Evolutionary conservation across 2,888 invertebrate genomes (phyloP).

Genomic region (Fragum sueziense): DNA sequence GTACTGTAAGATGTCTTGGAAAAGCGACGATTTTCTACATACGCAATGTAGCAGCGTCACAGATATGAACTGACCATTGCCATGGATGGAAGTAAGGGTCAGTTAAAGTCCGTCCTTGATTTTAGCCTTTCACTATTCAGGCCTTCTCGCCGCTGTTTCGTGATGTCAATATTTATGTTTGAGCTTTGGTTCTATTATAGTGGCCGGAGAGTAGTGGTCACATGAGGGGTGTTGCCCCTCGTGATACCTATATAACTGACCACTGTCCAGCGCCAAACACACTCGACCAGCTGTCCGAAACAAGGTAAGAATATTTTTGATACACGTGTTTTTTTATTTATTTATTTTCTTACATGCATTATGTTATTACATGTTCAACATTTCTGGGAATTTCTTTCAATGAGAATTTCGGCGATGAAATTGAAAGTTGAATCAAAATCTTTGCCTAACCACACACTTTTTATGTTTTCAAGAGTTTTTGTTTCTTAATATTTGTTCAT

Average conservation of each 20-base stretch:
- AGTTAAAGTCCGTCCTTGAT: not conserved
- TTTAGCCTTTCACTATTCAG: not conserved
- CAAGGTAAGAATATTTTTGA: slow-evolving; percentile 16
- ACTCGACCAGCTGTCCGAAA: not conserved
- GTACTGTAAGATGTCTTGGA: no score
- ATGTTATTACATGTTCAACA: no score
- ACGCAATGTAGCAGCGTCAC: no score
- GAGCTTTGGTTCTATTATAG: not conserved
- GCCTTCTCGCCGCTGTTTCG: slow-evolving; percentile 4
- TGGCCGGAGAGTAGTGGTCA: not conserved
- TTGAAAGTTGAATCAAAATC: no score
- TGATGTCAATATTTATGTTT: slow-evolving; percentile 10
- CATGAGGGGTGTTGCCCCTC: slow-evolving; percentile 16
- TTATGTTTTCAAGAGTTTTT: no score
- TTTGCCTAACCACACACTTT: no score
- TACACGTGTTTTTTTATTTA: no score
- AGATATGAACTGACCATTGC: not conserved
- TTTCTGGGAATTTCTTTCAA: no score
- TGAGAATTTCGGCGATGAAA: no score
- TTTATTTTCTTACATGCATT: no score
- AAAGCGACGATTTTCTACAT: no score
- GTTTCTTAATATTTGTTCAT: no score
- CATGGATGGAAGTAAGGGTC: not conserved
- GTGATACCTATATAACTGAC: slow-evolving; percentile 5
- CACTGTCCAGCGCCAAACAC: not conserved